Base-by-base conservation (phyloP, 2,797 vertebrate genomes). In the Diglossa cyanea region DNA sequence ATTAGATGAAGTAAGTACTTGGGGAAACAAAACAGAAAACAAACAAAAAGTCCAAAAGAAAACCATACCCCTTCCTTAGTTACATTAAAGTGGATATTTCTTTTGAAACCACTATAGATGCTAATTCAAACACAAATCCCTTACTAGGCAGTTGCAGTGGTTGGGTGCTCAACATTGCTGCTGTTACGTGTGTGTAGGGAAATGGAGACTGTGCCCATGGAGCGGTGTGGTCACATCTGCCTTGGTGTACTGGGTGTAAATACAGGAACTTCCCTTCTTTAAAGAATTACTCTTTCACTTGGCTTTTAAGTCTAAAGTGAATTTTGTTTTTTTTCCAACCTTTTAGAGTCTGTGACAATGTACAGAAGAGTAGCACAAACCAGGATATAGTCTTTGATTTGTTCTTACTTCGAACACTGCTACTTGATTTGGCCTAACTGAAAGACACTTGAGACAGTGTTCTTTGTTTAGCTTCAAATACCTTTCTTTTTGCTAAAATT, bases 1-100 rank as follows among this genome's bases (percentile, higher is more conserved):
- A 17, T 98, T 99, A 97, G 99, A 99, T 94, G 99, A 99, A 98
- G 99, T 99, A 97, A 97, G 97, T 95, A 55, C 15, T 17, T 45
- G 40, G 25, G 9, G 2, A 5, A 35, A 48, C 11, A 8, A 11
- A 17, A 1, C 9, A 20, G 13, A 30, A 79, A 57, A n/a, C 12
- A 51, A 48, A 40, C 5, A 25, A 50, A 73, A 72, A 57, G 13
- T 25, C 14, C 6, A 3, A 6, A 83, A 53, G 51, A 77, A 71
- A 60, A 37, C n/a, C 14, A 25, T 20, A n/a, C 7, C 6, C 10
- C 5, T 16, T 57, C n/a, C 11, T 72, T 42, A 58, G 19, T 71
- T 79, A 76, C 13, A 35, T 67, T 61, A 58, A 67, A 65, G 7
- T 7, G 15, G 11, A 7, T 68, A 31, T 10, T n/a, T 62, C 33